phyloP scores from a whole-genome alignment of 2,797 vertebrate species.

The Dendrocincla tyrannina region DNA sequence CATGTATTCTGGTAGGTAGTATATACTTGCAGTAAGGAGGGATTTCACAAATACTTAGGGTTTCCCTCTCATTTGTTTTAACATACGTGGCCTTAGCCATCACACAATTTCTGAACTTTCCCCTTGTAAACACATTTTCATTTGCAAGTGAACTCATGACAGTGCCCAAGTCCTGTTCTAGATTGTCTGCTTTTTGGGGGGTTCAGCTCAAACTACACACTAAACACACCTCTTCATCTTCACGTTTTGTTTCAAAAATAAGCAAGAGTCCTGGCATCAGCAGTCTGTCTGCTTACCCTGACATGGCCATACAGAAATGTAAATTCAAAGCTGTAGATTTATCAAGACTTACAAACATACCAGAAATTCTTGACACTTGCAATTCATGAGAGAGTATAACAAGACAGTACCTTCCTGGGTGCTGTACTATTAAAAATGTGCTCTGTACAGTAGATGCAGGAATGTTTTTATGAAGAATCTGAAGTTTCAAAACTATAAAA shows the following conservation, averaged over 20 bases:
- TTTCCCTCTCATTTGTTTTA: background rate
- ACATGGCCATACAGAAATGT: background rate
- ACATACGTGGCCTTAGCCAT: background rate
- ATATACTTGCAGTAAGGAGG: background rate
- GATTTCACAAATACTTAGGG: background rate
- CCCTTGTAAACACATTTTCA: background rate
- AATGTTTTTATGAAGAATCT: constrained; percentile 45
- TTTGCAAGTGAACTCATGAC: background rate
- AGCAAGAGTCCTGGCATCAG: background rate
- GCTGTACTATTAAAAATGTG: constrained; percentile 12
- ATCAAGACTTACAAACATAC: background rate
- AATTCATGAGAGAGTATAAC: background rate
- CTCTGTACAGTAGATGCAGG: constrained; percentile 20
- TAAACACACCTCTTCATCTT: background rate
- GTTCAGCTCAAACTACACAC: background rate
- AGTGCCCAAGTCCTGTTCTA: background rate
- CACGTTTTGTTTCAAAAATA: background rate
- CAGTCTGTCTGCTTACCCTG: background rate
- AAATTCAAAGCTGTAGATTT: background rate
- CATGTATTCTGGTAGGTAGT: background rate
- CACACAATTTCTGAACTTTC: background rate
- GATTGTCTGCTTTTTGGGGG: background rate
- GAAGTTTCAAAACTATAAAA: constrained; percentile 26
- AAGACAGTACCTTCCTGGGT: background rate
- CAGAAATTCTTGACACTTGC: background rate